Evolutionary conservation across 1,140 invertebrate species (phyloP).

Genomic region (Orchestia grillus): DNA sequence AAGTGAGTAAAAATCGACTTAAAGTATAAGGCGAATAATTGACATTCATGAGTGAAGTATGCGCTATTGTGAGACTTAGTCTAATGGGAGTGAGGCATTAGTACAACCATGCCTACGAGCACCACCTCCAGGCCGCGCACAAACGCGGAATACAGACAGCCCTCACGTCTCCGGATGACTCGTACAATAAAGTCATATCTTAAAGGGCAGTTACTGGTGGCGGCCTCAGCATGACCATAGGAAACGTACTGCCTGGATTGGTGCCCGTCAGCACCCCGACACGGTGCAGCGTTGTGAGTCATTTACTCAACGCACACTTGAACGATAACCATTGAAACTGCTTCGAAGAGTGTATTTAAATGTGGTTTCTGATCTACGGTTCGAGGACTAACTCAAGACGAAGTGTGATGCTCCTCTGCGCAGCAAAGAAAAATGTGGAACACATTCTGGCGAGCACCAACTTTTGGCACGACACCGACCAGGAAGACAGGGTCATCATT

Average conservation of each 20-base stretch:
- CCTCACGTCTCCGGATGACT: neutral
- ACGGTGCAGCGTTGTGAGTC: neutral
- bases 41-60: too few relatives aligned
- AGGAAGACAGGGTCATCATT: neutral
- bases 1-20: too few relatives aligned
- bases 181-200: neutral
- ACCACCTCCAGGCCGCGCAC: neutral
- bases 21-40: too few relatives aligned
- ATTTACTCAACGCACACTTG: neutral
- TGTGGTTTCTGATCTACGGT: too few relatives aligned
- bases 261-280: neutral
- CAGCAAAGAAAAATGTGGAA: neutral
- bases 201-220: neutral
- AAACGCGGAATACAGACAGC: neutral
- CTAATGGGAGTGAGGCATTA: too few relatives aligned
- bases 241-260: neutral
- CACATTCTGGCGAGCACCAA: neutral
- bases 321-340: too few relatives aligned
- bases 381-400: too few relatives aligned
- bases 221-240: neutral
- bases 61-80: too few relatives aligned
- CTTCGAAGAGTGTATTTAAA: too few relatives aligned
- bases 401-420: neutral
- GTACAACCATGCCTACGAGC: neutral
- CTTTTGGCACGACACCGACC: neutral